phyloP scores from a whole-genome alignment of 1,140 invertebrate species.

The Caerostris darwini region DNA sequence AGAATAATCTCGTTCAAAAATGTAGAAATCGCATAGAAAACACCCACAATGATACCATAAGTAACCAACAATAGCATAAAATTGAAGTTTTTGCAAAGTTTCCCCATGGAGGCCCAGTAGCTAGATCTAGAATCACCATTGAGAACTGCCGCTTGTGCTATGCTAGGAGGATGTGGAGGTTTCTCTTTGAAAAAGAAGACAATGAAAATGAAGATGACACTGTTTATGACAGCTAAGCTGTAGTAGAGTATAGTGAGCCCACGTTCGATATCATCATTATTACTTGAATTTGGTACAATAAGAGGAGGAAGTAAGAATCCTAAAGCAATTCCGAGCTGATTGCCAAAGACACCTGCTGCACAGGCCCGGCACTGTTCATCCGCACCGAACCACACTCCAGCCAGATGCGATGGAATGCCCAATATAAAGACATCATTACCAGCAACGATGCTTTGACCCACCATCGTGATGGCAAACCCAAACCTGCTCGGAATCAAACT shows the following conservation, averaged over 20 bases:
- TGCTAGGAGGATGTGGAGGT: slow-evolving; percentile 82
- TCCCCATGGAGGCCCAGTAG: slow-evolving; percentile 80
- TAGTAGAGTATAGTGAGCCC: slow-evolving; percentile 82
- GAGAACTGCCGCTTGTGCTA: slow-evolving; percentile 81
- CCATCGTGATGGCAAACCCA: slow-evolving; percentile 82
- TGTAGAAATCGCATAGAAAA: slow-evolving; percentile 85
- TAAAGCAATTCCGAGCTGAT: slow-evolving; percentile 85
- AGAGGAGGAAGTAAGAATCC: slow-evolving; percentile 84
- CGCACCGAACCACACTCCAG: slow-evolving; percentile 85
- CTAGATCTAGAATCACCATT: slow-evolving; percentile 78
- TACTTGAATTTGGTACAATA: slow-evolving; percentile 81
- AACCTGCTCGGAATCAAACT: slow-evolving; percentile 84
- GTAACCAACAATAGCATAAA: slow-evolving; percentile 83
- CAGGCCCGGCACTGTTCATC: slow-evolving; percentile 84
- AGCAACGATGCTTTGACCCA: slow-evolving; percentile 83
- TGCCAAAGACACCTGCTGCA: slow-evolving; percentile 85
- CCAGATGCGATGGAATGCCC: slow-evolving; percentile 84
- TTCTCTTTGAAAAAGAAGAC: slow-evolving; percentile 80
- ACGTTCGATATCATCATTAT: slow-evolving; percentile 80
- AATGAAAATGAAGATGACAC: slow-evolving; percentile 82
- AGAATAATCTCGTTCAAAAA: slow-evolving; percentile 84
- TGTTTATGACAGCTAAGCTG: slow-evolving; percentile 82
- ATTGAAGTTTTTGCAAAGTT: slow-evolving; percentile 81
- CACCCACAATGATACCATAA: slow-evolving; percentile 85
- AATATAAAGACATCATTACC: slow-evolving; percentile 84